These are phyloP conservation scores for Cryptotermes secundus DNA, from an alignment of 1,140 invertebrate species.

Conservation along the genomic window DNA sequence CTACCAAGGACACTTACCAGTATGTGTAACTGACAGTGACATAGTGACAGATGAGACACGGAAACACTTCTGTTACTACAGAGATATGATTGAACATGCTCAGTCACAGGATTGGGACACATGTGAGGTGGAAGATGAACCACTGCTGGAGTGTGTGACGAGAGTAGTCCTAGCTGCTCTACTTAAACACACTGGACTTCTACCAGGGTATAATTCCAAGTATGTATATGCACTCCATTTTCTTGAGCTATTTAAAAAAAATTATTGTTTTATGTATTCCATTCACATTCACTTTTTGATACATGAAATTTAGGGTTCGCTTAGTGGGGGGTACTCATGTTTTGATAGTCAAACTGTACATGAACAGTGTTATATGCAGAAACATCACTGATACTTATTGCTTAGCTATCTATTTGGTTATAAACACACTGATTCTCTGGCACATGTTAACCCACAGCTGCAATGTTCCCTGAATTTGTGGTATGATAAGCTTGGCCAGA, in stretches of 20 bases:
- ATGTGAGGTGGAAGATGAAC: slow-evolving; percentile 50
- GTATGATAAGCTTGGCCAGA: too few species aligned
- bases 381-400: too few species aligned
- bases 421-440: too few species aligned
- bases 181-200: slow-evolving; percentile 55
- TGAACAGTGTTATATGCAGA: too few species aligned
- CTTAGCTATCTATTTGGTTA: too few species aligned
- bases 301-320: too few species aligned
- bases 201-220: neutral
- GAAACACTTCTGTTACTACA: neutral
- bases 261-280: neutral
- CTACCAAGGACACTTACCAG: neutral
- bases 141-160: slow-evolving; percentile 52
- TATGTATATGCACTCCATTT: neutral
- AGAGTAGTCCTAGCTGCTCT: slow-evolving; percentile 55
- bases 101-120: slow-evolving; percentile 54
- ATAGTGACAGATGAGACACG: neutral
- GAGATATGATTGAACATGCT: slow-evolving; percentile 42
- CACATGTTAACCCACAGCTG: too few species aligned
- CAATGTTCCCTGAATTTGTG: too few species aligned
- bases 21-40: neutral
- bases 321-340: too few species aligned
- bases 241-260: neutral
- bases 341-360: too few species aligned
- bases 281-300: neutral